Evolutionary conservation across 1,140 invertebrate species (phyloP).

Genomic region (Pogonus chalceus): DNA sequence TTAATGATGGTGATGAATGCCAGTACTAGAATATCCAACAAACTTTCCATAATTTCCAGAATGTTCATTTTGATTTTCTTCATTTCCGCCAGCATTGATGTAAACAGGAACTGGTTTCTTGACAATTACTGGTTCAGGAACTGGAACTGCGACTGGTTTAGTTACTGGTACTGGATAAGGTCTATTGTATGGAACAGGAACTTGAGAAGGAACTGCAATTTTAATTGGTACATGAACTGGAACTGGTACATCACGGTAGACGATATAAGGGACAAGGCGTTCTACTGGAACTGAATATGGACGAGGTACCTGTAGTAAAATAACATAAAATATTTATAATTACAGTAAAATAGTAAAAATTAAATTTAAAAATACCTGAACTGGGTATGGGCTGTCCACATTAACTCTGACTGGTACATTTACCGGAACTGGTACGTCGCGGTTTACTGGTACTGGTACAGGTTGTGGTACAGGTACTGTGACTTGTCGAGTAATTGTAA

Average conservation of each 20-base stretch:
- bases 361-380: too few species aligned
- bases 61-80: too few species aligned
- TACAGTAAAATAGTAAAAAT: too few species aligned
- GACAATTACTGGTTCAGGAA: constrained; percentile 34
- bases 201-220: constrained; percentile 25
- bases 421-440: constrained; percentile 31
- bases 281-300: too few species aligned
- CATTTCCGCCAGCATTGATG: constrained; percentile 24
- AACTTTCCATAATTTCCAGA: too few species aligned
- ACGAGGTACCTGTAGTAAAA: too few species aligned
- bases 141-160: constrained; percentile 23
- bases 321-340: too few species aligned
- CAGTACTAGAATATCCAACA: too few species aligned
- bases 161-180: constrained; percentile 25
- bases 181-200: constrained; percentile 24
- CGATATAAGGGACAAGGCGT: too few species aligned
- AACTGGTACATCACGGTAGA: constrained; percentile 21
- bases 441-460: constrained; percentile 27
- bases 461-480: constrained; percentile 33
- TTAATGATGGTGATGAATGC: too few species aligned
- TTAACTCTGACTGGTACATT: constrained; percentile 29
- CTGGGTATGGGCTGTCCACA: constrained; percentile 22
- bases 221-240: constrained; percentile 19
- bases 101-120: constrained; percentile 42
- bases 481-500: constrained; percentile 37